Base-by-base conservation (phyloP, 1,140 invertebrate species). In the Camponotus pennsylvanicus region DNA sequence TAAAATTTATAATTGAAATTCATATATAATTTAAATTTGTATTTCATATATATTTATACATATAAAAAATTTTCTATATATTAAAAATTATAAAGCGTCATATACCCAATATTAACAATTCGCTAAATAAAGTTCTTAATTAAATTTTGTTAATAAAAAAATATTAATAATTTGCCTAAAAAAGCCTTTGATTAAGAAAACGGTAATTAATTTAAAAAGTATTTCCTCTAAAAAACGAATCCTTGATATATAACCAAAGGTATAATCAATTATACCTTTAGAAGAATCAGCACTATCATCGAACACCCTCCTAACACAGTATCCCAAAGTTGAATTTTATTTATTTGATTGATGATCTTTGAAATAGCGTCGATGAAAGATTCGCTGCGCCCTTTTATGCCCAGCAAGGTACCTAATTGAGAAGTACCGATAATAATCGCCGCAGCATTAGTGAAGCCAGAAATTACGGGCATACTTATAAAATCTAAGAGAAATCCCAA, bases 401-500 rank as follows among this genome's bases (percentile, higher is more conserved):
- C 96, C n/a, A 96, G 92, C 9, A 97, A 89, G 3, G 94, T 94
- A 86, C 96, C 97, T 8, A 97, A 85, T 93, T 97, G 97, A 3
- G 96, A 96, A 55, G 96, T 94, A 5, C 95, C 96, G 70, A 97
- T 97, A 64, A 96, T 97, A 67, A 97, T 95, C 3, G 97, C 96
- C 2, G 97, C 97, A 5, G 97, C 97, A 71, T 96, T 96, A 1
- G 96, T 97, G 82, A 97, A 97, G 11, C 97, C 96, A 88, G 95
- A 96, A 64, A 97, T 97, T 52, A 97, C 97, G 18, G 97, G 96
- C 93, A 96, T 92, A 27, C 95, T 97, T 78, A 97, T 97, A 91
- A 97, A 95, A 88, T 95, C 93, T 0, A 95, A 90, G 9, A 95
- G 90, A 90, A 95, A 95, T 95, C 97, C 97, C 82, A 97, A 92